Percentiles rank a stretch among this genome's conserved stretches.
Evolutionary conservation across 2,888 invertebrate genomes (phyloP).

Genomic region (Sesia bembeciformis): DNA sequence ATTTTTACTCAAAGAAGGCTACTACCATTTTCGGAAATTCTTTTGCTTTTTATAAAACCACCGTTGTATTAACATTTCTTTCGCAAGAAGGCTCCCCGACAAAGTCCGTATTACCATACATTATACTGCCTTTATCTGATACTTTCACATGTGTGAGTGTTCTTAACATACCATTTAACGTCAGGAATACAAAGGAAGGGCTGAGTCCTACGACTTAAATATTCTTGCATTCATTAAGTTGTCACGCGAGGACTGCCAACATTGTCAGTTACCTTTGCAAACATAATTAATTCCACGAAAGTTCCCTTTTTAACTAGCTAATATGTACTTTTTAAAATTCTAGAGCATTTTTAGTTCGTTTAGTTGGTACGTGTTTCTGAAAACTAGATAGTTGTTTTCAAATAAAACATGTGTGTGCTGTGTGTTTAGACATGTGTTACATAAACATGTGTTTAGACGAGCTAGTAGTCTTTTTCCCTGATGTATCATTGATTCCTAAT

Average conservation of each 20-base stretch:
- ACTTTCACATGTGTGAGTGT: neutral
- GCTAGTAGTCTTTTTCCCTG: no score
- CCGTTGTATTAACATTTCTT: no score
- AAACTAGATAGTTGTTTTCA: no score
- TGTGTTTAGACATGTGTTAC: no score
- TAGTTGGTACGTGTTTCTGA: no score
- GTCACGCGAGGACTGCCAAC: constrained; percentile 3
- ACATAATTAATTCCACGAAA: neutral
- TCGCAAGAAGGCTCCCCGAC: neutral
- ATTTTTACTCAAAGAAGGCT: no score
- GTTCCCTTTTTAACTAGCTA: neutral
- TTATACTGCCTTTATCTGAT: neutral
- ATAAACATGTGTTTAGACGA: no score
- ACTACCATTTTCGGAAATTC: no score
- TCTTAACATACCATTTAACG: neutral
- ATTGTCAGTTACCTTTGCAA: neutral
- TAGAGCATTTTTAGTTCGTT: no score
- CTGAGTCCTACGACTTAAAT: neutral
- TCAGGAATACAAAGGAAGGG: neutral
- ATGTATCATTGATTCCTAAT: no score
- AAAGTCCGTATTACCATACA: neutral
- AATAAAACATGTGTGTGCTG: no score
- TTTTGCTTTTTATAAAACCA: neutral
- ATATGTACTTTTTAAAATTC: neutral
- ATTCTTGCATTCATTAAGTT: constrained; percentile 4